Base-by-base conservation (phyloP, 2,797 vertebrate species). In the Brachymystax lenok region DNA sequence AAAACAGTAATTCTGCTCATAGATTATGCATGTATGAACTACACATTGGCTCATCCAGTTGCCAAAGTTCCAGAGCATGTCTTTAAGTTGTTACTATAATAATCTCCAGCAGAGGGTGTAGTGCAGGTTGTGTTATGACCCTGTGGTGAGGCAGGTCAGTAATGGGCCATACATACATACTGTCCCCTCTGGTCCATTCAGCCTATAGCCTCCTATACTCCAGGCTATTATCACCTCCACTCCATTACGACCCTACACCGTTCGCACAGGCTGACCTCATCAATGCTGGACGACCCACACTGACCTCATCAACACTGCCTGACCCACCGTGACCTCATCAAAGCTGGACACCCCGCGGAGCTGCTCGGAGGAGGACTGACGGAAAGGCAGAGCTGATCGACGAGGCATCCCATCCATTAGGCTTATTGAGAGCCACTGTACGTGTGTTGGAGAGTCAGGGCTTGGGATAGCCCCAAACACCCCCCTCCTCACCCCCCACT, bases 241-340 rank as follows among this genome's bases (percentile, higher is more conserved):
- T 90, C 85, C 75, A 90, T 91, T 84, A 88, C 77, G 79, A 74
- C 61, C 79, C 71, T 59, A 84, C 80, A 75, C 86, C 80, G n/a
- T 86, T 82, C 82, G 71, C 79, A 85, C 86, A 87, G 86, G 83
- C 91, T 92, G 88, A 94, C 92, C 93, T 95, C 93, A 94, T 95
- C 94, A 94, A 93, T 93, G 92, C 90, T 90, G 93, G 91, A 90
- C 81, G 91, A 93, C 94, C 94, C 88, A 78, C 77, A 80, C 85
- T 90, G 93, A 94, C 94, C 94, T 95, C 93, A 95, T 94, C 94
- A 94, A 90, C 84, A 84, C 86, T 76, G 83, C 51, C 52, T 91
- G 92, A 93, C 94, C 94, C 88, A 74, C 77, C n/a, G 70, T 89
- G 92, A 94, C 93, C 94, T 94, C 92, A 93, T 95, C 94, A 95